These are phyloP conservation scores for Meliscaeva auricollis DNA, from an alignment of 2,888 invertebrate species.

Conservation along the genomic window DNA sequence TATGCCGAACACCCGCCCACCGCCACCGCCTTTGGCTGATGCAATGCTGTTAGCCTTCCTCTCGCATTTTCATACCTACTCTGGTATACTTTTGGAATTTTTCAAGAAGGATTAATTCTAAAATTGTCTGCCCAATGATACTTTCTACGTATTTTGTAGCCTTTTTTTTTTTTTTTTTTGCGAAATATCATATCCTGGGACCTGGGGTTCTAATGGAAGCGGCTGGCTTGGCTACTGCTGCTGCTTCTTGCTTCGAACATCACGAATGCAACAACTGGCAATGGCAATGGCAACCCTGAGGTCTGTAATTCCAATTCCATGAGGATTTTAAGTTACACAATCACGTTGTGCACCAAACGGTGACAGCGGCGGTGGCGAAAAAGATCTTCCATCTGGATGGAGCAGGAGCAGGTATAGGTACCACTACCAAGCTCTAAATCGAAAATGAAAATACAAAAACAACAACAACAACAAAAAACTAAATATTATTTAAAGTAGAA, in stretches of 20 bases:
- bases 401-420: not conserved
- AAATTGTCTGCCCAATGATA: slow-evolving; percentile 63
- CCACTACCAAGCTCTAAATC: not conserved
- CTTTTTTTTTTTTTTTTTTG: too few species aligned
- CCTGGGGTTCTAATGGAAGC: slow-evolving; percentile 4
- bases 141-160: too few species aligned
- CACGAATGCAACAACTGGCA: not conserved
- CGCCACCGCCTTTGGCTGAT: too few species aligned
- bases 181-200: slow-evolving; percentile 24
- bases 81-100: slow-evolving; percentile 45
- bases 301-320: slow-evolving; percentile 52
- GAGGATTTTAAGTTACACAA: slow-evolving; percentile 57
- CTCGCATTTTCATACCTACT: not conserved
- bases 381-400: not conserved
- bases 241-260: not conserved
- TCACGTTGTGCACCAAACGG: slow-evolving; percentile 15
- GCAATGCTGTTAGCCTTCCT: not conserved
- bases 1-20: not conserved
- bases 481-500: slow-evolving; percentile 9
- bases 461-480: not conserved
- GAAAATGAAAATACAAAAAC: not conserved
- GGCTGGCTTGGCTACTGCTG: not conserved
- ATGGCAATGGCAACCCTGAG: not conserved
- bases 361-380: not conserved
- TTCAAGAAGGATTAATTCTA: slow-evolving; percentile 60